phyloP scores from a whole-genome alignment of 2,113 vertebrate species.

The Ctenodactylus gundi region DNA sequence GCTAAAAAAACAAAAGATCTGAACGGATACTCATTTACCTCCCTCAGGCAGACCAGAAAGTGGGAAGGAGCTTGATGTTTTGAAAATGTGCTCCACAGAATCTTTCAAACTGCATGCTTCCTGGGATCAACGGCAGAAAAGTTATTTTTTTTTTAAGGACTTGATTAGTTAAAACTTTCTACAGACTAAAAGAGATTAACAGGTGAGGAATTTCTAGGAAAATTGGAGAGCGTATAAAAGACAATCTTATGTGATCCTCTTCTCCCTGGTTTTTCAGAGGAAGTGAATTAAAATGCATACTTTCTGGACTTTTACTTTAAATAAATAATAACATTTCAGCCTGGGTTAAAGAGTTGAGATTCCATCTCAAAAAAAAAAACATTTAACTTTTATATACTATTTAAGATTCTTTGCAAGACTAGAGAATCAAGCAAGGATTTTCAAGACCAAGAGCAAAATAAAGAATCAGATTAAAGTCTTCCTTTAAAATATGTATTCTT shows the following conservation, averaged over 20 bases:
- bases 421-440: conserved; percentile 49
- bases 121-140: not conserved
- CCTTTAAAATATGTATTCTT: conserved; percentile 56
- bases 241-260: conserved; percentile 27
- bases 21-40: not conserved
- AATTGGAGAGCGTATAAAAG: not conserved
- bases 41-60: conserved; percentile 17
- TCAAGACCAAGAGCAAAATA: conserved; percentile 61
- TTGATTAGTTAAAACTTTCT: conserved; percentile 16
- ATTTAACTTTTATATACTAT: not conserved
- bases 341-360: too few relatives aligned
- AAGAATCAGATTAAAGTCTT: conserved; percentile 60
- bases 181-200: conserved; percentile 36
- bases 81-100: conserved; percentile 33
- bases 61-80: conserved; percentile 25
- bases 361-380: too few relatives aligned
- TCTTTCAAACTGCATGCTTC: conserved; percentile 53
- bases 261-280: conserved; percentile 15
- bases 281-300: conserved; percentile 11
- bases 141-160: not conserved
- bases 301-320: conserved; percentile 13
- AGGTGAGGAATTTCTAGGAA: not conserved
- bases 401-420: conserved; percentile 32
- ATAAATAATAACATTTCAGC: conserved; percentile 18
- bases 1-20: not conserved